phyloP scores from a whole-genome alignment of 2,113 vertebrate genomes.

The Laterallus jamaicensis region DNA sequence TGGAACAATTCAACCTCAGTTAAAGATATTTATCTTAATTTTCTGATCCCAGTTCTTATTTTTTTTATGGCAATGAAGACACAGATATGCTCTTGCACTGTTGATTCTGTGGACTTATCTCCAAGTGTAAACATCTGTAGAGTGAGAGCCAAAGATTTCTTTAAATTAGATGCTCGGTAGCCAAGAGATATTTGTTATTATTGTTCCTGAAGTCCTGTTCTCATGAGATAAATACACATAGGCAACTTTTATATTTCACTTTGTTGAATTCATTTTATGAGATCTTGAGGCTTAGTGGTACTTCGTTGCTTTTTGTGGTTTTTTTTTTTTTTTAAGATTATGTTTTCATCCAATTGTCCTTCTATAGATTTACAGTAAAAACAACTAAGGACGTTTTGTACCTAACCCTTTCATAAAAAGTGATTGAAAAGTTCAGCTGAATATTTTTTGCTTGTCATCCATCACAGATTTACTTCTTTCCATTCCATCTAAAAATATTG shows the following conservation, averaged over 20 bases:
- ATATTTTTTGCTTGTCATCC: conserved; percentile 41
- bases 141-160: background rate
- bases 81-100: background rate
- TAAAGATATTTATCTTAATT: background rate
- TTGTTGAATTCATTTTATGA: conserved; percentile 7
- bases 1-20: background rate
- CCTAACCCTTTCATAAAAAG: conserved; percentile 29
- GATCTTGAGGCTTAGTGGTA: background rate
- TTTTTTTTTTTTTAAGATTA: background rate
- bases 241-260: background rate
- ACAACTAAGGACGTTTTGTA: background rate
- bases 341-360: background rate
- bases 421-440: conserved; percentile 54
- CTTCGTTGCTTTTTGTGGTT: background rate
- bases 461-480: conserved; percentile 64
- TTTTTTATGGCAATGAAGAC: background rate
- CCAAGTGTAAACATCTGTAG: background rate
- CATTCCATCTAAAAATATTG: conserved; percentile 71
- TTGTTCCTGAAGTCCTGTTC: background rate
- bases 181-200: background rate
- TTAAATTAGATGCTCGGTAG: background rate
- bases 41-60: background rate
- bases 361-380: conserved; percentile 9
- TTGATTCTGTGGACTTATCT: background rate
- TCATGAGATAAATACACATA: background rate